phyloP scores from a whole-genome alignment of 2,797 vertebrate species.

The Pygocentrus nattereri region DNA sequence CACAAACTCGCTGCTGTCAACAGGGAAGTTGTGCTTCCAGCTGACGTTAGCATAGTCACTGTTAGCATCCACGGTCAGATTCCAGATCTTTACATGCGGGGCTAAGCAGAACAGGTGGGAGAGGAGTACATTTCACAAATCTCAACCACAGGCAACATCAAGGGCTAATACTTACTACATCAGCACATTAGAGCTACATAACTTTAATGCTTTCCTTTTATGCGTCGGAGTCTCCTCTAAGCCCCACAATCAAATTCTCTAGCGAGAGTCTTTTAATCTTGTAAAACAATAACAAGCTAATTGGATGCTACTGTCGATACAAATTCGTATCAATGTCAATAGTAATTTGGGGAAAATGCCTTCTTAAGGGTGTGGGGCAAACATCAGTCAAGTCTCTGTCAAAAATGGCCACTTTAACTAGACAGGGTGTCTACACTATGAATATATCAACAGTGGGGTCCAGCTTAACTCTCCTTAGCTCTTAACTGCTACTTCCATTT shows the following conservation, averaged over 20 bases:
- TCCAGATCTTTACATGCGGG: slow-evolving; percentile 88
- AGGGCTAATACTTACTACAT: slow-evolving; percentile 35
- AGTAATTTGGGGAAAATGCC: slow-evolving; percentile 30
- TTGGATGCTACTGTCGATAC: slow-evolving; percentile 39
- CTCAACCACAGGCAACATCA: slow-evolving; percentile 21
- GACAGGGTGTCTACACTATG: slow-evolving; percentile 11
- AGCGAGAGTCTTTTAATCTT: slow-evolving; percentile 28
- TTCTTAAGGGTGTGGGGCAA: not conserved
- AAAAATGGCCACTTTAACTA: slow-evolving; percentile 27
- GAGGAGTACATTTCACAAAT: slow-evolving; percentile 69
- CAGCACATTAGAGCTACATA: not conserved
- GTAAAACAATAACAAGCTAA: slow-evolving; percentile 33
- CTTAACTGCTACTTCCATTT: not conserved
- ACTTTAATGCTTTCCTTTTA: not conserved
- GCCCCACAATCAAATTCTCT: slow-evolving; percentile 20
- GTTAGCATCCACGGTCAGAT: slow-evolving; percentile 95
- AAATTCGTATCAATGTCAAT: slow-evolving; percentile 31
- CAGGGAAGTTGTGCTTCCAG: slow-evolving; percentile 96
- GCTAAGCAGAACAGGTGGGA: slow-evolving; percentile 85
- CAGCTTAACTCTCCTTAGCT: not conserved
- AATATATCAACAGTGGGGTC: slow-evolving; percentile 5
- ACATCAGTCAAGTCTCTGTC: slow-evolving; percentile 39
- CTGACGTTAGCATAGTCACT: slow-evolving; percentile 98
- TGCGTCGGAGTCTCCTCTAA: not conserved
- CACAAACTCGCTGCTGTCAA: slow-evolving; percentile 93